Base-by-base conservation (phyloP, 2,888 invertebrate species). In the Drosophila aldrichi region DNA sequence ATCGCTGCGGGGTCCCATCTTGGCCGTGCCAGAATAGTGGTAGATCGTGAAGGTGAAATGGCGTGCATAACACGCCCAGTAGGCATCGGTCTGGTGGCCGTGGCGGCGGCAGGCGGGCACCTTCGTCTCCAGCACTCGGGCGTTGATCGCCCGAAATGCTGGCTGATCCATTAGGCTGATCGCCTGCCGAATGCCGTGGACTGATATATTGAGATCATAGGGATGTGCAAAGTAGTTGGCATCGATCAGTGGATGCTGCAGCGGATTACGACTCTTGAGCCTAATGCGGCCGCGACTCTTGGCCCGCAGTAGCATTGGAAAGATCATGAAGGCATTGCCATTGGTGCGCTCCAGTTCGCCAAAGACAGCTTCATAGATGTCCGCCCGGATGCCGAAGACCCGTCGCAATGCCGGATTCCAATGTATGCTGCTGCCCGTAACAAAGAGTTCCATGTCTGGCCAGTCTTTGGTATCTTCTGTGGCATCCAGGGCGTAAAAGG, bases 371-470 rank as follows among this genome's bases (percentile, higher is more conserved):
- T 94, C 86, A 55, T 93, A 94, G n/a, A 94, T 81, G 16, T 92
- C 82, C 2, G 91, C 82, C 3, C 92, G 88, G 2, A 94, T 82
- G 71, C 92, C 94, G 82, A 94, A 92, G 2, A 94, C 89, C 9
- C 87, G 65, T 0, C 77, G 59, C 7, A 91, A 60, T 0, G 91
- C 91, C 1, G 77, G 83, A 86, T 84, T 81, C 75, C 94, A 57
- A 90, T 94, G 81, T 81, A 92, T 49, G 3, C 88, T 81, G 8
- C 94, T 95, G 5, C 94, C 94, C 0, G 95, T 90, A 76, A 95
- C 94, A 62, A 96, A 94, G 3, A 96, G 89, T 89, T 97, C 96
- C 41, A 96, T 94, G 80, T 96, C 96, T 0, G 96, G 95, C 91
- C 94, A 94, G 18, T 54, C 77, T 20, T 70, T 41, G 0, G 22